Evolutionary conservation across 2,113 vertebrate species (phyloP), one percentile per base, ranked within the genome.

Genomic region (Theristicus caerulescens): DNA sequence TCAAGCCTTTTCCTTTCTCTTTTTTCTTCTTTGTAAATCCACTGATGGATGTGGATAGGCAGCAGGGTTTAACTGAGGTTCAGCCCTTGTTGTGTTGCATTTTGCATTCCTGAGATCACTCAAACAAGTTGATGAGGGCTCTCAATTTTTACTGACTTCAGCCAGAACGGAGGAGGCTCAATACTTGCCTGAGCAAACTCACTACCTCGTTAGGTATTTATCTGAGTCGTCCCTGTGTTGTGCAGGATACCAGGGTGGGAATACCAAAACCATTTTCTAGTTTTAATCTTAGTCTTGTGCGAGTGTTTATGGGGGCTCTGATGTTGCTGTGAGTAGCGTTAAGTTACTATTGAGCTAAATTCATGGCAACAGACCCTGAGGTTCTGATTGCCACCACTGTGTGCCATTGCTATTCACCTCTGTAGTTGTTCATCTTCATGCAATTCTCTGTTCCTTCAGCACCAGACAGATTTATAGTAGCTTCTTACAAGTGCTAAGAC

Each of bases 261-360:
- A 47, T 9, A 24, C 21, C 20, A 77, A 64, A 59, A 13, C 10
- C 24, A 2, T 47, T 72, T 76, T 46, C 0, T 13, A 15, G 7
- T 42, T 67, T 62, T 51, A n/a, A 58, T 44, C 11, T 52, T 17
- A 3, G 13, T 34, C 24, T n/a, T 13, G 4, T 64, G 38, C 1
- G 10, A 44, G 18, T 42, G 29, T 54, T 74, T 71, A 29, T 26
- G 16, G 73, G 29, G 46, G 36, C 59, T 65, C 70, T 38, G 46
- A 8, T 49, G 46, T 34, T 20, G 42, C 77, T 0, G 8, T 40
- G 70, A 47, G 46, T 27, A 29, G 34, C 0, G 0, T 11, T 34
- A 25, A 36, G 13, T 74, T 55, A 17, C 11, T 32, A 0, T 2
- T 40, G 47, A 66, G 59, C 27, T 78, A 7, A 70, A 72, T 44